Base-by-base conservation (phyloP, 1,140 invertebrate genomes). In the Drosophila bocki region DNA sequence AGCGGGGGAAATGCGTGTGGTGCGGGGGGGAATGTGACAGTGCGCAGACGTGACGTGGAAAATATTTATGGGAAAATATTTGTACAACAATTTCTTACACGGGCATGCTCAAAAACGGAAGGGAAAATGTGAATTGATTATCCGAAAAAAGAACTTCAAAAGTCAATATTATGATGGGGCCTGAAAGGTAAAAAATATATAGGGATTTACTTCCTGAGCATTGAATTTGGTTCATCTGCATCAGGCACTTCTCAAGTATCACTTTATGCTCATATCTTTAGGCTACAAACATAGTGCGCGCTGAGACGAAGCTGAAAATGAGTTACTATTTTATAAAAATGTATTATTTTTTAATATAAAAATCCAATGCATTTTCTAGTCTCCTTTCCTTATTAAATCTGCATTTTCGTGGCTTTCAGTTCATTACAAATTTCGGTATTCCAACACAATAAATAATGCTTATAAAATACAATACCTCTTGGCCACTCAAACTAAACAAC, bases 21-120 rank as follows among this genome's bases (percentile, higher is more conserved):
- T 44, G 11, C 19, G 33, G 39, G 35, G 26, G 2, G 22, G 13
- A 60, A 44, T 15, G 56, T 64, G 65, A 50, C 47, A 48, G 35
- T 41, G 68, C 51, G 69, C 67, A 72, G 67, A 72, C 69, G 69
- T 72, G 69, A 71, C 67, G 67, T 59, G 29, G 37, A 72, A 72
- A 50, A 45, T 72, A 72, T 72, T 72, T 72, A 72, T 72, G 67
- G 47, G 41, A 48, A 69, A 72, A 72, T 72, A 50, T 72, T 72
- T 72, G 44, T 72, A 48, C 35, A 71, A 35, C 26, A 48, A 71
- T 71, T 26, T 58, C 65, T 45, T 22, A 45, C 19, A 44, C 8
- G 56, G 13, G n/a, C 26, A 19, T 15, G 33, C 33, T 32, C n/a
- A 7, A 13, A 44, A 35, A 41, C 35, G 51, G 33, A 69, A 33